phyloP scores from a whole-genome alignment of 2,888 invertebrate genomes.

The Trissolcus brochymenae region DNA sequence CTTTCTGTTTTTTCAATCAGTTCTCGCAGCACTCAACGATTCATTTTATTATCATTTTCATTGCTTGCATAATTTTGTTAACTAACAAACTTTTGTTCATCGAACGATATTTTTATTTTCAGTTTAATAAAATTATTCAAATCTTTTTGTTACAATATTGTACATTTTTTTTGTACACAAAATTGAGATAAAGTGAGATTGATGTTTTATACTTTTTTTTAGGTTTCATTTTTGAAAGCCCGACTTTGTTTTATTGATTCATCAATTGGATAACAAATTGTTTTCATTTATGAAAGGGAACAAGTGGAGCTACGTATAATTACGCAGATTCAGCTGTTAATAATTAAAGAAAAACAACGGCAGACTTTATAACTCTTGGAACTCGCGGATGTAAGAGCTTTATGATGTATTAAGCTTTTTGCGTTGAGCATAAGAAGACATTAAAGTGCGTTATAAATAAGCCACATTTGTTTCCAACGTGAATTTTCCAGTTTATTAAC shows the following conservation, averaged over 20 bases:
- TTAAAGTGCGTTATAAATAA: constrained; percentile 25
- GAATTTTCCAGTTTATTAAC: constrained; percentile 12
- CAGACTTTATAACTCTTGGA: constrained; percentile 4
- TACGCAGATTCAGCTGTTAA: constrained; percentile 14
- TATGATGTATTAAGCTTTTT: constrained; percentile 23
- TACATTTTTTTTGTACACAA: no score
- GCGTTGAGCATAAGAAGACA: constrained; percentile 26
- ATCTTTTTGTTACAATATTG: no score
- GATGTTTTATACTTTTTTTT: no score
- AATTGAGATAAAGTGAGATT: no score
- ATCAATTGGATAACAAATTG: background rate
- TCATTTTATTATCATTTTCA: no score
- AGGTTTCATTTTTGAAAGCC: no score
- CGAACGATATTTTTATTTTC: no score
- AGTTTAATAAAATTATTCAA: background rate
- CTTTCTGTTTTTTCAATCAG: constrained; percentile 30
- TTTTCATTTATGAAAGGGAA: background rate
- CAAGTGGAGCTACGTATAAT: no score
- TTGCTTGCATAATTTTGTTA: no score
- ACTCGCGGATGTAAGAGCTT: constrained; percentile 20
- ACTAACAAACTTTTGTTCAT: no score
- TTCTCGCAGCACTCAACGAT: constrained; percentile 42
- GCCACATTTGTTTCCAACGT: constrained; percentile 4
- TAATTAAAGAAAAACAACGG: constrained; percentile 17
- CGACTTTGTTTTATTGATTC: no score